A percentile compares a stretch with the other conserved stretches of the same genome.
Evolutionary conservation across 2,797 vertebrate genomes (phyloP).

Genomic region (Siniperca scherzeri): DNA sequence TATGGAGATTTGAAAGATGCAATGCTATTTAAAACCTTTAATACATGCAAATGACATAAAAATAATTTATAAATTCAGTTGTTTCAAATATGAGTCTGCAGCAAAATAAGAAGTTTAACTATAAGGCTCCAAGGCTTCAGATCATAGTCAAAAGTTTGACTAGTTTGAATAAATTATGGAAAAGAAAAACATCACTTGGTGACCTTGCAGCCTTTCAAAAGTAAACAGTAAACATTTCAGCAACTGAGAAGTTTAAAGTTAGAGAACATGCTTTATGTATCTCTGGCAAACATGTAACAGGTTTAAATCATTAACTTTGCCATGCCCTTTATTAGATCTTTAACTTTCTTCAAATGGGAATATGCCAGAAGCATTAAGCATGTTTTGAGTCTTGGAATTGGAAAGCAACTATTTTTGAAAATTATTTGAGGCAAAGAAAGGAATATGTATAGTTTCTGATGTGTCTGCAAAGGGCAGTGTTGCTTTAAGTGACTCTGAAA

Average conservation of each 20-base stretch:
- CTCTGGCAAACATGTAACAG: slow-evolving; percentile 22
- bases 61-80: slow-evolving; percentile 24
- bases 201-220: slow-evolving; percentile 63
- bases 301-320: slow-evolving; percentile 40
- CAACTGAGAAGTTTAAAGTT: slow-evolving; percentile 40
- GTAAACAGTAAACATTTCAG: slow-evolving; percentile 54
- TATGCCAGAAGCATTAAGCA: neutral
- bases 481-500: slow-evolving; percentile 6
- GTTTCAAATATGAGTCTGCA: slow-evolving; percentile 3
- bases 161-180: slow-evolving; percentile 44
- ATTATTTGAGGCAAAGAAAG: neutral
- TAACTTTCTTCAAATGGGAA: neutral
- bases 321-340: slow-evolving; percentile 1
- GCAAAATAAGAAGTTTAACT: neutral
- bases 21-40: slow-evolving; percentile 16
- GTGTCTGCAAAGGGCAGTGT: neutral
- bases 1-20: slow-evolving; percentile 3
- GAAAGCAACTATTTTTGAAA: neutral
- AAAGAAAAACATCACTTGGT: neutral
- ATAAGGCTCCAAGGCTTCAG: too few relatives aligned
- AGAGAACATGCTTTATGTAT: slow-evolving; percentile 14
- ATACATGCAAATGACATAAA: slow-evolving; percentile 33
- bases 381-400: neutral
- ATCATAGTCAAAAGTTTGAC: neutral
- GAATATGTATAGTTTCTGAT: neutral